Evolutionary conservation across 2,797 vertebrate genomes (phyloP).

Genomic region (Pseudotriccus pelzelni): DNA sequence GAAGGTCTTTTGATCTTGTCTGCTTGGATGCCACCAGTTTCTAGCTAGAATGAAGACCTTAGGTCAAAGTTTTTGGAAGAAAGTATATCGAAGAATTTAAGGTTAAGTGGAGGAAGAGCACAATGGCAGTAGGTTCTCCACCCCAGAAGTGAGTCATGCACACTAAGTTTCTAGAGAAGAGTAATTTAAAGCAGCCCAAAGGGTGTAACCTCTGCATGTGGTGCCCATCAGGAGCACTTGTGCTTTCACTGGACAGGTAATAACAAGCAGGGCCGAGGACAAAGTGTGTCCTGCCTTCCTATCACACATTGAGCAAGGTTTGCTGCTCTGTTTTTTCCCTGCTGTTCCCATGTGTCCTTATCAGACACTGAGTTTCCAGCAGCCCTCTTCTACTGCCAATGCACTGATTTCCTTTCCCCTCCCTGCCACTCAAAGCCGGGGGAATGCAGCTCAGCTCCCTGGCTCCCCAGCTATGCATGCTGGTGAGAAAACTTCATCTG

Average conservation of each 20-base stretch:
- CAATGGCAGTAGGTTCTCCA: neutral
- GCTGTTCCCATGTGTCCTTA: constrained; percentile 12
- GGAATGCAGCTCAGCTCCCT: accelerated
- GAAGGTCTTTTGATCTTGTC: neutral
- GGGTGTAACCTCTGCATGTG: neutral
- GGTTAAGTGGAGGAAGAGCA: neutral
- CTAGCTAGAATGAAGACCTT: neutral
- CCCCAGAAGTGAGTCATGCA: neutral
- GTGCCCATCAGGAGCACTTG: neutral
- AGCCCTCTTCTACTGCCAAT: neutral
- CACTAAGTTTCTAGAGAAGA: neutral
- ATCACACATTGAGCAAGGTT: neutral
- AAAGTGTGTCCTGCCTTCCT: neutral
- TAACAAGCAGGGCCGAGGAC: neutral
- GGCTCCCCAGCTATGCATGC: accelerated
- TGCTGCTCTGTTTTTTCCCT: neutral
- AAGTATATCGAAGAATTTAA: neutral
- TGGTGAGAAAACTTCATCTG: neutral
- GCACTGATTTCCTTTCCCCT: neutral
- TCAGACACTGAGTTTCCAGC: neutral
- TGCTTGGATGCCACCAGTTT: neutral
- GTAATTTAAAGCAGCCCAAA: neutral
- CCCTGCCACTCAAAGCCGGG: neutral
- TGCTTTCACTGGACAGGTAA: neutral
- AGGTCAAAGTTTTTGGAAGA: neutral